Evolutionary conservation across 1,140 invertebrate species (phyloP).

Genomic region (Oryctes rhinoceros): DNA sequence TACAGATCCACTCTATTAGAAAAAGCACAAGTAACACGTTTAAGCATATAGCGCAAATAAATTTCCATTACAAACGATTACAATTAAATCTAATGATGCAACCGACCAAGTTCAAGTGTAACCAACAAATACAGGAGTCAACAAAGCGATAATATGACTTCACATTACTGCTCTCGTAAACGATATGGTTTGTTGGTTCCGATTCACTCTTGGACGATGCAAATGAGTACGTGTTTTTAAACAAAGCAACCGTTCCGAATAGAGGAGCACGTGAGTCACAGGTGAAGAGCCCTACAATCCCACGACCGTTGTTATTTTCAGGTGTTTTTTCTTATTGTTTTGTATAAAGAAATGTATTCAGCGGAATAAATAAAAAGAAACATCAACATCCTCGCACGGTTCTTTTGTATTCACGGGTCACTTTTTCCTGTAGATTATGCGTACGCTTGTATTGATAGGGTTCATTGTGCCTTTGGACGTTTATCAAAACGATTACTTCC

Average conservation of each 20-base stretch:
- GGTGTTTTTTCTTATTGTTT: slow-evolving; percentile 31
- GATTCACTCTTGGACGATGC: slow-evolving; percentile 30
- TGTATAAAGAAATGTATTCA: slow-evolving; percentile 21
- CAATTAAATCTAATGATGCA: slow-evolving; percentile 3
- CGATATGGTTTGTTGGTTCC: slow-evolving; percentile 23
- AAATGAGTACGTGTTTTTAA: slow-evolving; percentile 21
- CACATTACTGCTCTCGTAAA: slow-evolving; percentile 7
- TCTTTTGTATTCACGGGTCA: slow-evolving; percentile 29
- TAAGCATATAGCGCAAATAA: not conserved
- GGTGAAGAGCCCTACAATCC: slow-evolving; percentile 30
- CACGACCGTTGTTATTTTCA: slow-evolving; percentile 19
- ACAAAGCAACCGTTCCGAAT: slow-evolving; percentile 25
- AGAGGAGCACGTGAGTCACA: slow-evolving; percentile 18
- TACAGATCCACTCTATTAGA: not conserved
- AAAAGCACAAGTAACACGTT: not conserved
- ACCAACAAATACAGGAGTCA: not conserved
- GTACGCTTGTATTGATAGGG: not conserved
- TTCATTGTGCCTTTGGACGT: slow-evolving; percentile 5
- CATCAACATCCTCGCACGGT: slow-evolving; percentile 8
- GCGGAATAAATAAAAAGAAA: not conserved
- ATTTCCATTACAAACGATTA: not conserved
- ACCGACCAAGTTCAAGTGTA: slow-evolving; percentile 17
- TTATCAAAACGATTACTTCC: not conserved
- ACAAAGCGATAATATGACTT: not conserved
- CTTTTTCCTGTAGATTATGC: slow-evolving; percentile 32